Evolutionary conservation across 2,113 vertebrate genomes (phyloP).

Genomic region (Mixornis gularis): DNA sequence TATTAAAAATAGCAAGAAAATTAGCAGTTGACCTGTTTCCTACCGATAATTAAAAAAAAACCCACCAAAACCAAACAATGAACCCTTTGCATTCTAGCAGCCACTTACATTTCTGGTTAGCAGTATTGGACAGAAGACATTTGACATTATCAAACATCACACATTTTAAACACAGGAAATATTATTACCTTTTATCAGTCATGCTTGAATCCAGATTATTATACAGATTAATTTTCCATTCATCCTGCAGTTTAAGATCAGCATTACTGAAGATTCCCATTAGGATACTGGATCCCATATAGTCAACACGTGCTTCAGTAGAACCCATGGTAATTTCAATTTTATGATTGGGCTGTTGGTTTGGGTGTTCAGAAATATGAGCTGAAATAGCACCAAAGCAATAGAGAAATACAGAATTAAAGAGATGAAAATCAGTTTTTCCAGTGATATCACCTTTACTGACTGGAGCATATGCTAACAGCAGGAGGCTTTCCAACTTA

Average conservation of each 20-base stretch:
- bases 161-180: not conserved
- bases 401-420: not conserved
- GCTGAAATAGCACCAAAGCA: conserved; percentile 69
- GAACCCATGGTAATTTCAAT: conserved; percentile 98
- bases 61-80: not conserved
- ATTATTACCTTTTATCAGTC: conserved; percentile 90
- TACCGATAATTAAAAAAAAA: not conserved
- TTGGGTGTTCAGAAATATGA: conserved; percentile 97
- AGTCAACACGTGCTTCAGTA: conserved; percentile 97
- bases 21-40: not conserved
- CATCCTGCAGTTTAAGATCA: conserved; percentile 93
- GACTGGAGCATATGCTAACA: not conserved
- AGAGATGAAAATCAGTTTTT: not conserved
- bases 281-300: conserved; percentile 98
- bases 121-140: not conserved
- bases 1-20: conserved; percentile 20
- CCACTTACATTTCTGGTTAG: not conserved
- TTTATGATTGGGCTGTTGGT: conserved; percentile 96
- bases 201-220: conserved; percentile 83
- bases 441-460: not conserved
- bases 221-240: conserved; percentile 96
- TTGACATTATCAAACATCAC: not conserved
- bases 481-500: conserved; percentile 73
- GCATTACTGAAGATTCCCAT: conserved; percentile 99
- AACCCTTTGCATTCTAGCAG: not conserved